Conservation (phyloP, 1,140 invertebrate species). For the Drosophila bocki region DNA sequence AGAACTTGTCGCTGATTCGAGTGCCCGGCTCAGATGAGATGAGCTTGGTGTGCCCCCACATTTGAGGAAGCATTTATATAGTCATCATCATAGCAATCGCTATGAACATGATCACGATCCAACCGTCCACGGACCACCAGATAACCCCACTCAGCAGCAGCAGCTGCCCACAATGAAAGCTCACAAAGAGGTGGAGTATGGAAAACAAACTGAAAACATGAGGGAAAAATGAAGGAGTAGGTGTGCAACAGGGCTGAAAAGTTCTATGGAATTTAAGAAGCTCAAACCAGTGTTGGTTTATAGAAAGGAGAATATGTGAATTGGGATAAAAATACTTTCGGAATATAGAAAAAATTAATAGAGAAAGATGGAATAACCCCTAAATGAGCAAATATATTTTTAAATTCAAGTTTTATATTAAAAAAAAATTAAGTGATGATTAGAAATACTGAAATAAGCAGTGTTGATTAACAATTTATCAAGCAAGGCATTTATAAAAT, state of each 20-base stretch:
- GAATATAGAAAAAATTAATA: neutral
- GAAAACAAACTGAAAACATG: too few species aligned
- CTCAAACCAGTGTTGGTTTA: too few species aligned
- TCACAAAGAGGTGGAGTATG: constrained; percentile 15
- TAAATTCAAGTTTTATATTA: too few species aligned
- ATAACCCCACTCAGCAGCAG: constrained; percentile 53
- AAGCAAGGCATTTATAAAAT: neutral
- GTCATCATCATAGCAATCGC: constrained; percentile 46
- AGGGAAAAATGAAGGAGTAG: constrained; percentile 8
- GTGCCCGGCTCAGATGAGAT: constrained; percentile 16
- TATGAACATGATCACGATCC: constrained; percentile 56
- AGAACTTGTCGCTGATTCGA: constrained; percentile 64
- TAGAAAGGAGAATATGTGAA: neutral
- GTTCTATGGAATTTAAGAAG: neutral
- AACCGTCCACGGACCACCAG: constrained; percentile 46
- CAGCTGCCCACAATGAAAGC: constrained; percentile 36
- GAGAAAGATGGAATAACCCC: too few species aligned
- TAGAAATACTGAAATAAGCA: neutral
- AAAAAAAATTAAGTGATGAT: too few species aligned
- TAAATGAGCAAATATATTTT: neutral
- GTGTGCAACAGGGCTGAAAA: constrained; percentile 33
- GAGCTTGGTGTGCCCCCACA: constrained; percentile 13
- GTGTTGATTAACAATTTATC: neutral
- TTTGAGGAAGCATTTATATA: constrained; percentile 59
- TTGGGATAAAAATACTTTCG: neutral